Evolutionary conservation across 2,888 invertebrate genomes (phyloP).

Genomic region (Proisotoma minuta): DNA sequence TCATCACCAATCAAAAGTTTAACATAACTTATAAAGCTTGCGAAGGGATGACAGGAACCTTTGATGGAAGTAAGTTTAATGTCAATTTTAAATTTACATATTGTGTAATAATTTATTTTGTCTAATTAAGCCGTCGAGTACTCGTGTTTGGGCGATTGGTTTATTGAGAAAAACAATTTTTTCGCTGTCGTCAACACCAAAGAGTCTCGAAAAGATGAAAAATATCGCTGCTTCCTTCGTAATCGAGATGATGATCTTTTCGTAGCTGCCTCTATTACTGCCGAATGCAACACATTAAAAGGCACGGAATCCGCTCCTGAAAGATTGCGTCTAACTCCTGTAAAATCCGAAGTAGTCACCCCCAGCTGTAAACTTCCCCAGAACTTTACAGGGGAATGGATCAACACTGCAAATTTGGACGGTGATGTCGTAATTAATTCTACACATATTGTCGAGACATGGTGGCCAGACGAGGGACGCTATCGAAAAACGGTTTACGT

Average conservation of each 20-base stretch:
- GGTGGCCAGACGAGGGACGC: slow-evolving; percentile 86
- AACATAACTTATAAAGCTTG: slow-evolving; percentile 90
- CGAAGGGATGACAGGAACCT: slow-evolving; percentile 80
- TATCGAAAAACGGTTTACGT: slow-evolving; percentile 86
- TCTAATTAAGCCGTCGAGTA: slow-evolving; percentile 68
- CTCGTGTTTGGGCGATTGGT: slow-evolving; percentile 92
- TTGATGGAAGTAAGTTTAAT: slow-evolving; percentile 64
- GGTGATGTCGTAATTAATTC: slow-evolving; percentile 90
- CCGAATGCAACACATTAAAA: slow-evolving; percentile 86
- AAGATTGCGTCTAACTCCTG: slow-evolving; percentile 71
- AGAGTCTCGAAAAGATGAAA: slow-evolving; percentile 89
- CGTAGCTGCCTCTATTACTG: slow-evolving; percentile 86
- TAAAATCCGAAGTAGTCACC: slow-evolving; percentile 79
- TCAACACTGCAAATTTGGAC: slow-evolving; percentile 94
- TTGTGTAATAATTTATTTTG: slow-evolving; percentile 1
- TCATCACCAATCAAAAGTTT: slow-evolving; percentile 91
- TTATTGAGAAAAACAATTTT: slow-evolving; percentile 90
- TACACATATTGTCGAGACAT: slow-evolving; percentile 93
- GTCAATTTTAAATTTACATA: slow-evolving; percentile 9
- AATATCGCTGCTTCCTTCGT: slow-evolving; percentile 87
- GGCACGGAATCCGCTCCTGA: slow-evolving; percentile 91
- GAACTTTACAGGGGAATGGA: slow-evolving; percentile 92
- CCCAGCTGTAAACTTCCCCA: slow-evolving; percentile 88
- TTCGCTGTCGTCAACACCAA: slow-evolving; percentile 97
- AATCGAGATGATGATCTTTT: slow-evolving; percentile 90